Evolutionary conservation across 2,797 vertebrate species (phyloP).

Genomic region (Lepilemur septentrionalis): DNA sequence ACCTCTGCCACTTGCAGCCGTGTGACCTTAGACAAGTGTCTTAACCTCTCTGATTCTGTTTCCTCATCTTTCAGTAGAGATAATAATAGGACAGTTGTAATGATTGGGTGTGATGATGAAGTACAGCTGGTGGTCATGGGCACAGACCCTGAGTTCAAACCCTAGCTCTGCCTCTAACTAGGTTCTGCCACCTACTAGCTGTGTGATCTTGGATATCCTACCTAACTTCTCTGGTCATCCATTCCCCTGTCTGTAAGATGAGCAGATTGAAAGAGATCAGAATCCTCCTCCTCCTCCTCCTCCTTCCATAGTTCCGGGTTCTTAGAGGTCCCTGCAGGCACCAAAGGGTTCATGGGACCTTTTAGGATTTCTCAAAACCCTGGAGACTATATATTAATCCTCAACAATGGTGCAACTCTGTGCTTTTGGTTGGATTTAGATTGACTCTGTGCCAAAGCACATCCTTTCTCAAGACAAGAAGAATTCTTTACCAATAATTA

Average conservation of each 20-base stretch:
- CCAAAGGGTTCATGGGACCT: no score
- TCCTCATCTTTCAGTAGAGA: background rate
- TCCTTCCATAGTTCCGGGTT: background rate
- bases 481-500: background rate
- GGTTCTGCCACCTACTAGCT: background rate
- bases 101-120: background rate
- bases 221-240: background rate
- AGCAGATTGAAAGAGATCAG: background rate
- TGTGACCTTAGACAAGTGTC: background rate
- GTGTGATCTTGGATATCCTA: background rate
- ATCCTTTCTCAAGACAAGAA: background rate
- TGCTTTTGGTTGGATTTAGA: background rate
- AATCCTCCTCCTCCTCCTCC: background rate
- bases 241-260: background rate
- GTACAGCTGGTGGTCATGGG: background rate
- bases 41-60: background rate
- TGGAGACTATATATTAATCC: background rate
- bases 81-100: background rate
- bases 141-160: background rate
- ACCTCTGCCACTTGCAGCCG: background rate
- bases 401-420: background rate
- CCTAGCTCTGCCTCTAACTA: background rate
- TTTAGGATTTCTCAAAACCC: background rate
- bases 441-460: background rate
- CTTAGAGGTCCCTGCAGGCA: background rate